phyloP scores from a whole-genome alignment of 2,888 invertebrate species.

The Malachius bipustulatus region DNA sequence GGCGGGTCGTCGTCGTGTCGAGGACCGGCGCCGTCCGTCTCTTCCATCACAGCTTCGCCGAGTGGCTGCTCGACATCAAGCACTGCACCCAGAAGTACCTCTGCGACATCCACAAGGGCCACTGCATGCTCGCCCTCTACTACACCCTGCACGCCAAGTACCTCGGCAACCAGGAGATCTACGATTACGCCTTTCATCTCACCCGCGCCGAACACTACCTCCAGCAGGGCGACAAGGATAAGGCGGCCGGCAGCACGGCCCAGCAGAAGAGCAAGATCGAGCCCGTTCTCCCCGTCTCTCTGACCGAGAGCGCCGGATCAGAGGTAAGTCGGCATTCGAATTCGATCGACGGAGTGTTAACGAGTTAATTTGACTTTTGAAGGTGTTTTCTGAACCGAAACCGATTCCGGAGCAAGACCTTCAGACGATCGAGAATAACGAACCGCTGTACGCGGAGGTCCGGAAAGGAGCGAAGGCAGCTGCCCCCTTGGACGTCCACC shows the following conservation, averaged over 20 bases:
- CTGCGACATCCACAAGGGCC: constrained; percentile 77
- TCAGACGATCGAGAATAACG: no score
- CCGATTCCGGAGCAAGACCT: no score
- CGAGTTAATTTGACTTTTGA: no score
- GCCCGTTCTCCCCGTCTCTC: no score
- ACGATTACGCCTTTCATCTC: constrained; percentile 59
- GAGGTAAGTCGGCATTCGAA: no score
- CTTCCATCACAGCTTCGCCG: constrained; percentile 90
- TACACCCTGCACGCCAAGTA: constrained; percentile 60
- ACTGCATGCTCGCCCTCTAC: constrained; percentile 76
- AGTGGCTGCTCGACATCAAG: constrained; percentile 94
- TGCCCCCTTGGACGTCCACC: constrained; percentile 47
- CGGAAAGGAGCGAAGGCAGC: constrained; percentile 26
- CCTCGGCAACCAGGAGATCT: constrained; percentile 60
- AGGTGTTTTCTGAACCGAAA: no score
- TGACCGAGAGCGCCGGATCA: no score
- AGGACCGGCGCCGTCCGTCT: constrained; percentile 53
- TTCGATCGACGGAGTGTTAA: no score
- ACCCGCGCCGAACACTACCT: constrained; percentile 55
- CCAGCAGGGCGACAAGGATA: no score
- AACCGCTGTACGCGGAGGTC: constrained; percentile 32
- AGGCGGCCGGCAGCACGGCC: no score
- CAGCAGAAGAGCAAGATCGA: no score
- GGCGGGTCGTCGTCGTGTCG: constrained; percentile 48
- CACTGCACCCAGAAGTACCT: constrained; percentile 92